A percentile compares a stretch with the other conserved stretches of the same genome.
Evolutionary conservation across 2,888 invertebrate species (phyloP).

Genomic region (Homarus gammarus): DNA sequence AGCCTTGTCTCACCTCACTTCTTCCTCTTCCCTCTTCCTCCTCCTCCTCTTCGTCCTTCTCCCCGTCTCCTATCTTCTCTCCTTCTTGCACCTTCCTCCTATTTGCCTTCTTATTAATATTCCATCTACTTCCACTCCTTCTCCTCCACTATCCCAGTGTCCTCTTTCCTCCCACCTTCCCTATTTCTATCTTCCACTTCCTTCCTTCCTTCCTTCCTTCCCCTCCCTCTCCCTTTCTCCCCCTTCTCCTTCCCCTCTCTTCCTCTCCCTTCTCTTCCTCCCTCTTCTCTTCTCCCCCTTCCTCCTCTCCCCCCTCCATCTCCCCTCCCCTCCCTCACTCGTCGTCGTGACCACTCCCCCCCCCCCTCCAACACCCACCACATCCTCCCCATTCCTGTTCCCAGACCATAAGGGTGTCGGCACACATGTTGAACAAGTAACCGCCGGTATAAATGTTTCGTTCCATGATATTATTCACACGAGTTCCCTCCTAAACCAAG

Average conservation of each 20-base stretch:
- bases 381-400: background rate
- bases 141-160: background rate
- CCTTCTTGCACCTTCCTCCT: too few species aligned
- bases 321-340: background rate
- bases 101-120: too few species aligned
- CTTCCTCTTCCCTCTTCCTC: background rate
- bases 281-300: background rate
- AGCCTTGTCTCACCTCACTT: background rate
- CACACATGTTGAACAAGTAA: too few species aligned
- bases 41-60: too few species aligned
- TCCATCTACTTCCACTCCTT: background rate
- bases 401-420: too few species aligned
- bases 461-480: too few species aligned
- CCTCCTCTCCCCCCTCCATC: background rate
- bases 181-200: background rate
- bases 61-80: too few species aligned
- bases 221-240: background rate
- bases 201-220: background rate
- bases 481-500: too few species aligned
- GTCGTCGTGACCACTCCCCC: background rate
- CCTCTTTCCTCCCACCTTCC: background rate
- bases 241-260: background rate
- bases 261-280: background rate
- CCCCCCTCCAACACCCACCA: background rate
- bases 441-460: too few species aligned